Conservation (phyloP, 1,140 invertebrate genomes). For the Onthophagus taurus region DNA sequence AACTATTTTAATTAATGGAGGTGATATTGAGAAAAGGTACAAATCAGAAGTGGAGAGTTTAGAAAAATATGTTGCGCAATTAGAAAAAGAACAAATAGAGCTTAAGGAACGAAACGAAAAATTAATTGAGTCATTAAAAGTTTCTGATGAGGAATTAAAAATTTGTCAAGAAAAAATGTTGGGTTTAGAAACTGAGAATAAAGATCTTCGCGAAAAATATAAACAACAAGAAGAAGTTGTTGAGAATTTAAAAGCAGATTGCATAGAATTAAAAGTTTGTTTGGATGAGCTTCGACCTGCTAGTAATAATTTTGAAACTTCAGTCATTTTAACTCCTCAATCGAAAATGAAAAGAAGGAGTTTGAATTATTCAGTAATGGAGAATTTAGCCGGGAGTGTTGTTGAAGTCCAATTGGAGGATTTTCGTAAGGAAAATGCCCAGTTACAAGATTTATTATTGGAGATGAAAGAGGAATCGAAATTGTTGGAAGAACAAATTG, state of each 20-base stretch:
- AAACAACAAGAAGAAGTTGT: conserved; percentile 19
- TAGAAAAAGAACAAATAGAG: conserved; percentile 25
- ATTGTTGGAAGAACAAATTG: conserved; percentile 5
- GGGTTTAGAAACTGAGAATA: conserved; percentile 7
- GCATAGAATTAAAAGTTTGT: conserved; percentile 23
- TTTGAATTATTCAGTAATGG: neutral
- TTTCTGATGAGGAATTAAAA: conserved; percentile 4
- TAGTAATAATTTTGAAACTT: conserved; percentile 20
- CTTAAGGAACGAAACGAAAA: conserved; percentile 23
- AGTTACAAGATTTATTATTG: conserved; percentile 16
- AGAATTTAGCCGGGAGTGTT: conserved; percentile 28
- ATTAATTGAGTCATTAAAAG: conserved; percentile 11
- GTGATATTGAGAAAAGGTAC: conserved; percentile 20
- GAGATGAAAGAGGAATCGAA: conserved; percentile 4
- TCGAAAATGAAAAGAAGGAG: neutral
- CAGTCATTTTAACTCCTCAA: conserved; percentile 3
- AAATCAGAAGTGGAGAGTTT: conserved; percentile 24
- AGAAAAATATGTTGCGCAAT: conserved; percentile 27
- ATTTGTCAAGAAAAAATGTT: conserved; percentile 22
- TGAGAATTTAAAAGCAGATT: conserved; percentile 19
- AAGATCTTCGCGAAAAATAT: conserved; percentile 13
- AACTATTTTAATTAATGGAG: neutral
- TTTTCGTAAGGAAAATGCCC: conserved; percentile 23
- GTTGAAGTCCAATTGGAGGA: conserved; percentile 34
- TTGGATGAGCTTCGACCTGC: conserved; percentile 22